Base-by-base conservation (phyloP, 2,888 invertebrate species). In the Drepanosiphum platanoidis region DNA sequence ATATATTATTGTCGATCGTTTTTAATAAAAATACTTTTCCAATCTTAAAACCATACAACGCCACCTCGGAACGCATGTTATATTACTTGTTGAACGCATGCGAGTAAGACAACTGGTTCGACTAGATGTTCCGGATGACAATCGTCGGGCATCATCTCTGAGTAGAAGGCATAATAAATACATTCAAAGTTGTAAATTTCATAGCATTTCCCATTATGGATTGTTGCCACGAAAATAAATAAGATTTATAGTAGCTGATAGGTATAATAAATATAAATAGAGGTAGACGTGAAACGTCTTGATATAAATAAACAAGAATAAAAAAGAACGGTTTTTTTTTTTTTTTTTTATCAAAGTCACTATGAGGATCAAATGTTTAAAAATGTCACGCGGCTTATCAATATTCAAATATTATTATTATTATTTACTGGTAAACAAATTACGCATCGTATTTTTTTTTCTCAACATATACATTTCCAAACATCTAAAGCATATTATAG, bases 201-300 rank as follows among this genome's bases (percentile, higher is more conserved):
- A 32, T 66, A 15, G 32, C 1, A 32, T 66, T 52, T 66, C 15
- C 32, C 7, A 34, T 34, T 68, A 68, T 34, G 34, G 18, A 68
- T 34, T 34, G 68, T 68, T 68, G 68, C 68, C 68, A 68, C 34
- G 3, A 68, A 68, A 68, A 22, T 34, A 22, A 68, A 34, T 32
- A 34, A 0, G 5, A 34, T 61, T 8, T 61, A 61, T 61, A 9
- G 9, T 11, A 27, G 22, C 27, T 27, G 61, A 61, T 61, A 68
- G 22, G 18, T 15, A 66, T 32, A 66, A 15, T 46, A 18, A 46
- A 46, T 46, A 46, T 46, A 15, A 46, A 46, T 18, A 15, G 15
- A 46, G 46, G n/a, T n/a, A 58, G n/a, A 58, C 5, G 18, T 32
- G 3, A 18, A 66, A 39, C 13, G 13, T 39, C 1, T 22, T 58